These are phyloP conservation scores for Pongo pygmaeus DNA, from an alignment of 2,113 vertebrate genomes.

Conservation along the genomic window DNA sequence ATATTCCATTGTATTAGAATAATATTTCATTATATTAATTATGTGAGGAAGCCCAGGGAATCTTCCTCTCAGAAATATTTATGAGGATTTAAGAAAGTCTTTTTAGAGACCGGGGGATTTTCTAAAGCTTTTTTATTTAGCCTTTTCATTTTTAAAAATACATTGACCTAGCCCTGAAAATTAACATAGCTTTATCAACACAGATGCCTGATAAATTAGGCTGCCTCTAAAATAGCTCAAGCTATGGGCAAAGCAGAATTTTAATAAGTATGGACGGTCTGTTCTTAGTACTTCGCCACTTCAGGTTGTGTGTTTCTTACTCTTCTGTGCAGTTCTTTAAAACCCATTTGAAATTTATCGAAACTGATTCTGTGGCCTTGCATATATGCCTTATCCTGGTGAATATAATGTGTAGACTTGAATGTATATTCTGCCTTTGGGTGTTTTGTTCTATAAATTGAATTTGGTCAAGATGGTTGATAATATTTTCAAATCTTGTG, in stretches of 20 bases:
- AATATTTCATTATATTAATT: not conserved
- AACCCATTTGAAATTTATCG: not conserved
- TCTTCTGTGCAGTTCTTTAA: not conserved
- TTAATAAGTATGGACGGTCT: not conserved
- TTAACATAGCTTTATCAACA: slow-evolving; percentile 38
- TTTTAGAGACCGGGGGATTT: not conserved
- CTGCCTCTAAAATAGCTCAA: slow-evolving; percentile 12
- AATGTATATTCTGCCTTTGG: not conserved
- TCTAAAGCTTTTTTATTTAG: slow-evolving; percentile 34
- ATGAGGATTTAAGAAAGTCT: not conserved
- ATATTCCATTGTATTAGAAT: not conserved
- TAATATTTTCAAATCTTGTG: not conserved
- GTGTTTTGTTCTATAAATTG: not conserved
- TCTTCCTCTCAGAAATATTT: slow-evolving; percentile 3
- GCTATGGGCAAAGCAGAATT: not conserved
- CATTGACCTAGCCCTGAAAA: not conserved
- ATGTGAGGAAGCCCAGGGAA: not conserved
- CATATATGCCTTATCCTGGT: not conserved
- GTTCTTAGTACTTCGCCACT: not conserved
- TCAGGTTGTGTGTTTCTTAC: not conserved
- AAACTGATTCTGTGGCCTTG: not conserved
- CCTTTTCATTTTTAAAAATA: slow-evolving; percentile 45
- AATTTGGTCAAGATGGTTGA: not conserved
- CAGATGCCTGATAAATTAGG: slow-evolving; percentile 28
- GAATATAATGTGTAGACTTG: not conserved